phyloP scores from a whole-genome alignment of 2,797 vertebrate species.

The Merluccius polli region DNA sequence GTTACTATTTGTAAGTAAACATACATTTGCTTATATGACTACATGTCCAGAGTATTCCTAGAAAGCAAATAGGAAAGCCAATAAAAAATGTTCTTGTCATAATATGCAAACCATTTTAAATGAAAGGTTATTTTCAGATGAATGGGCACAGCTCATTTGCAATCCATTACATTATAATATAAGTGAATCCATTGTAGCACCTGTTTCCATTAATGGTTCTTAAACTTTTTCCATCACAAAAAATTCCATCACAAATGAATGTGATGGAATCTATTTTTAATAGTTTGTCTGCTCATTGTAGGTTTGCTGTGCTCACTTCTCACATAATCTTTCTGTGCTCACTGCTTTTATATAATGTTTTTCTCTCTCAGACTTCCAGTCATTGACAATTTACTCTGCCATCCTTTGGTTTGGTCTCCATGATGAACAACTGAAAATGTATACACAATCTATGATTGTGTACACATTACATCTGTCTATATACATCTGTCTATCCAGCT shows the following conservation, averaged over 20 bases:
- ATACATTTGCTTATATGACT: background rate
- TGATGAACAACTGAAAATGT: no score
- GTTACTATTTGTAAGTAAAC: background rate
- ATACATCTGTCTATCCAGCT: constrained; percentile 8
- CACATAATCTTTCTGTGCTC: constrained; percentile 4
- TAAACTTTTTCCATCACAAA: background rate
- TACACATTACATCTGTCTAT: constrained; percentile 27
- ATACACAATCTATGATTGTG: constrained; percentile 9
- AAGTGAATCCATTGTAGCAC: background rate
- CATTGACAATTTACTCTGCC: constrained; percentile 34
- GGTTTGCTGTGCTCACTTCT: background rate
- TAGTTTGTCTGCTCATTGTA: background rate
- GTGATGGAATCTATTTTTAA: background rate
- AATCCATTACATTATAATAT: background rate
- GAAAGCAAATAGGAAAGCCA: background rate
- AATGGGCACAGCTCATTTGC: background rate
- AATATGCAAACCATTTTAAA: background rate
- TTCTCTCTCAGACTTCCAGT: constrained; percentile 31
- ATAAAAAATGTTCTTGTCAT: background rate
- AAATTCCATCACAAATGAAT: background rate
- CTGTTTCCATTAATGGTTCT: background rate
- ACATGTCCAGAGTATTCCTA: background rate
- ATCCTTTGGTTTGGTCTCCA: background rate
- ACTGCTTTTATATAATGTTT: constrained; percentile 5
- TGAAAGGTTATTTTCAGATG: background rate